phyloP scores from a whole-genome alignment of 2,113 vertebrate species.

The Podarcis raffonei region DNA sequence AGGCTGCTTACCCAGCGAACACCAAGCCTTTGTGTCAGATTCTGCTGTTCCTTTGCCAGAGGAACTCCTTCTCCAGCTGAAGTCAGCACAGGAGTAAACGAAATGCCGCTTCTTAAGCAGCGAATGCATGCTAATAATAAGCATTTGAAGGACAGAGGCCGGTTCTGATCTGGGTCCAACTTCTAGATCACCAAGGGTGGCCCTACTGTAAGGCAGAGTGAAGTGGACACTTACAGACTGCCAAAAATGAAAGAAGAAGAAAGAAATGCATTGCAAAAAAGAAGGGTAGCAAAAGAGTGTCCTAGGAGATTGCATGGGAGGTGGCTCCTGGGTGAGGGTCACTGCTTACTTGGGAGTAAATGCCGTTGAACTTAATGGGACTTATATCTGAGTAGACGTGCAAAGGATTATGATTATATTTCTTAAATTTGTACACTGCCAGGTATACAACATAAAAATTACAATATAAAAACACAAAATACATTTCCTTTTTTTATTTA shows the following conservation, averaged over 20 bases:
- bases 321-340: too few species aligned
- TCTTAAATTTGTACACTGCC: too few species aligned
- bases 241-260: background rate
- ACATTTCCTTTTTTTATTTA: too few species aligned
- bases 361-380: background rate
- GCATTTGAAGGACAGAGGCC: background rate
- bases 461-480: too few species aligned
- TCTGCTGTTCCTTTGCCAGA: background rate
- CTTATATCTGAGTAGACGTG: too few species aligned
- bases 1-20: background rate
- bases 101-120: background rate
- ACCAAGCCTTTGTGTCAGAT: background rate
- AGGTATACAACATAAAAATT: background rate
- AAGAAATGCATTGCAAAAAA: too few species aligned
- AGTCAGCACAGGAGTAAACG: fast-evolving
- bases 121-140: background rate
- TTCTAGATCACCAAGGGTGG: background rate
- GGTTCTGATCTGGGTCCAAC: background rate
- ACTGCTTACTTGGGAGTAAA: background rate
- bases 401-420: background rate
- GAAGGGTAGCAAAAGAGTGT: too few species aligned
- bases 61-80: background rate
- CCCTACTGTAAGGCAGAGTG: background rate
- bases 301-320: too few species aligned
- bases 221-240: background rate